Conservation (phyloP, 2,888 invertebrate genomes). For the Norana najaformis region DNA sequence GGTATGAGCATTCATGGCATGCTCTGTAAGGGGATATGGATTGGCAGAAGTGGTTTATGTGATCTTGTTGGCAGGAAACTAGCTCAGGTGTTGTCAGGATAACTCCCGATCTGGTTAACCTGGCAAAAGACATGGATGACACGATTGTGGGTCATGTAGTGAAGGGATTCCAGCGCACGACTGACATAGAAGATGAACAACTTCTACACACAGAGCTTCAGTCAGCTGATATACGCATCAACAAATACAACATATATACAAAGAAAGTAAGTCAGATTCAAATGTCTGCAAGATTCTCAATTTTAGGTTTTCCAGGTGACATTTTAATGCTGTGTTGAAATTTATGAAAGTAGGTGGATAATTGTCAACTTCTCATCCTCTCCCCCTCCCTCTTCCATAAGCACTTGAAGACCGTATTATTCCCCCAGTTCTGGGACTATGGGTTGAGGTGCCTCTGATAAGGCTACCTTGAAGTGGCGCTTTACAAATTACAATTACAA, state of each 20-base stretch:
- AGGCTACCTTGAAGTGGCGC: no score
- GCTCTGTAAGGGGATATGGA: no score
- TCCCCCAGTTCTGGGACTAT: no score
- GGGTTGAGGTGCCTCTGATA: no score
- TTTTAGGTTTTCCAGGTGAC: background rate
- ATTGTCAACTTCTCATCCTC: no score
- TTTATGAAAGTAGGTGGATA: no score
- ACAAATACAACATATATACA: constrained; percentile 66
- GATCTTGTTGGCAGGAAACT: constrained; percentile 24
- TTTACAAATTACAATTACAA: no score
- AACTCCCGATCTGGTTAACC: constrained; percentile 26
- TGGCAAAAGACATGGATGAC: constrained; percentile 61
- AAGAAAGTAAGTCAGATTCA: constrained; percentile 44
- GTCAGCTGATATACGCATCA: constrained; percentile 68
- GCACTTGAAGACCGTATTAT: no score
- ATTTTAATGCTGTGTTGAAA: background rate
- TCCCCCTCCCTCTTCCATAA: no score
- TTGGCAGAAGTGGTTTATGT: background rate
- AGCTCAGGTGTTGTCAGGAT: constrained; percentile 38
- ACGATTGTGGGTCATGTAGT: constrained; percentile 69
- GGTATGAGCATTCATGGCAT: no score
- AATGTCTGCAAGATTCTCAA: background rate
- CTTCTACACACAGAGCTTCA: constrained; percentile 55
- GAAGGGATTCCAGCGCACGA: constrained; percentile 67
- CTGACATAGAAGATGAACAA: constrained; percentile 67